Evolutionary conservation across 2,113 vertebrate genomes (phyloP).

Genomic region (Hylia prasina): DNA sequence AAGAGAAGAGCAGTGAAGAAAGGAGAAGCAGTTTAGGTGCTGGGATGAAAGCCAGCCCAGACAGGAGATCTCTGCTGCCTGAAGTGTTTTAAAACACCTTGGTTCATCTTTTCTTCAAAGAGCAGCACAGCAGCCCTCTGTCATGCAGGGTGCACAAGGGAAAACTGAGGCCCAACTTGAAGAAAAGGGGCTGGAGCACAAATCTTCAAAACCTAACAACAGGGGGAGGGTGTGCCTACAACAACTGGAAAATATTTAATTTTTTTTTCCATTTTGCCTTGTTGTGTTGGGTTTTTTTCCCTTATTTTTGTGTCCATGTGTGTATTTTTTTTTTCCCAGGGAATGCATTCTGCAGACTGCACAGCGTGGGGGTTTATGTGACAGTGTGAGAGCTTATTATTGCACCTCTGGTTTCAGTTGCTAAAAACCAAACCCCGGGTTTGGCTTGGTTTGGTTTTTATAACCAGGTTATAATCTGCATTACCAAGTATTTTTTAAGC

Average conservation of each 20-base stretch:
- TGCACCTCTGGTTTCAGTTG: background rate
- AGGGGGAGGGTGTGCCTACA: background rate
- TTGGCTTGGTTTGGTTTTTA: background rate
- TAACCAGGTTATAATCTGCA: background rate
- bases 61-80: background rate
- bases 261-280: background rate
- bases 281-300: fast-evolving
- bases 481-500: background rate
- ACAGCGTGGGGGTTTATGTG: background rate
- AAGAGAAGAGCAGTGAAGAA: background rate
- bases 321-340: background rate
- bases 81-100: background rate
- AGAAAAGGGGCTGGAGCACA: background rate
- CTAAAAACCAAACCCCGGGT: background rate
- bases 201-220: background rate
- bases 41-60: background rate
- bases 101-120: background rate
- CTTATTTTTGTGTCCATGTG: fast-evolving
- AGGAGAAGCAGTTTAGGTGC: background rate
- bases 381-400: background rate
- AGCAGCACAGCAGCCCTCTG: background rate
- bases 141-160: too few species aligned
- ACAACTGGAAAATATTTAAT: background rate
- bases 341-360: background rate
- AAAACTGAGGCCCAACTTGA: background rate